Evolutionary conservation across 1,140 invertebrate genomes (phyloP).

Genomic region (Mya arenaria): DNA sequence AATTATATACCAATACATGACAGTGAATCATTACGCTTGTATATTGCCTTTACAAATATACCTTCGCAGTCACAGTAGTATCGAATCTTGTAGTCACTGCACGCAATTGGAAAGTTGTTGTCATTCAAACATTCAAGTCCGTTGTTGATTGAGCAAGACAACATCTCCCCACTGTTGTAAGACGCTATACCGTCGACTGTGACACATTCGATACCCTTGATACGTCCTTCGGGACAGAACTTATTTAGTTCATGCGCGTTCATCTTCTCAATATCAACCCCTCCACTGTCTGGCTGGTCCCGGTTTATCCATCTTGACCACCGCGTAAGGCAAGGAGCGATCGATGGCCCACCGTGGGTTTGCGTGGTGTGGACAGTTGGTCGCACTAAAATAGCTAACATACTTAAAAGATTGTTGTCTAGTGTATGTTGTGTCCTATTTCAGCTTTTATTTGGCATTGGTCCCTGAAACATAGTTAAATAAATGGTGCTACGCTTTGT

Average conservation of each 20-base stretch:
- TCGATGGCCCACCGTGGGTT: background rate
- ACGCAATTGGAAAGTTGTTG: conserved; percentile 72
- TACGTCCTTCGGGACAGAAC: conserved; percentile 56
- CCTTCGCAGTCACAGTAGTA: conserved; percentile 80
- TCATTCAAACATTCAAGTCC: conserved; percentile 79
- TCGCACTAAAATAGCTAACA: too few relatives aligned
- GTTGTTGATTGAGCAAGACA: conserved; percentile 77
- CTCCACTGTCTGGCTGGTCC: conserved; percentile 64
- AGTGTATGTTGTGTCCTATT: too few relatives aligned
- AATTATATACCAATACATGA: too few relatives aligned
- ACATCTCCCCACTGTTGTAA: conserved; percentile 69
- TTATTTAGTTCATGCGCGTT: conserved; percentile 35
- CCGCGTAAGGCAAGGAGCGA: conserved; percentile 24
- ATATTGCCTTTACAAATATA: too few relatives aligned
- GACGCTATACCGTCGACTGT: conserved; percentile 44
- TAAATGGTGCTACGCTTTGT: too few relatives aligned
- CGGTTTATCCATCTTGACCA: conserved; percentile 71
- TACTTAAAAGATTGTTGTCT: too few relatives aligned
- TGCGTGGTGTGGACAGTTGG: too few relatives aligned
- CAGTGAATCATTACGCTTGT: too few relatives aligned
- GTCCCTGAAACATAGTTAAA: too few relatives aligned
- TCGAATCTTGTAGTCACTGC: conserved; percentile 81
- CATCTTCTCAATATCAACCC: conserved; percentile 71
- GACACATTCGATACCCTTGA: conserved; percentile 42
- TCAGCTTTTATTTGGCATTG: too few relatives aligned